Base-by-base conservation (phyloP, 2,113 vertebrate genomes). In the Pedionomus torquatus region DNA sequence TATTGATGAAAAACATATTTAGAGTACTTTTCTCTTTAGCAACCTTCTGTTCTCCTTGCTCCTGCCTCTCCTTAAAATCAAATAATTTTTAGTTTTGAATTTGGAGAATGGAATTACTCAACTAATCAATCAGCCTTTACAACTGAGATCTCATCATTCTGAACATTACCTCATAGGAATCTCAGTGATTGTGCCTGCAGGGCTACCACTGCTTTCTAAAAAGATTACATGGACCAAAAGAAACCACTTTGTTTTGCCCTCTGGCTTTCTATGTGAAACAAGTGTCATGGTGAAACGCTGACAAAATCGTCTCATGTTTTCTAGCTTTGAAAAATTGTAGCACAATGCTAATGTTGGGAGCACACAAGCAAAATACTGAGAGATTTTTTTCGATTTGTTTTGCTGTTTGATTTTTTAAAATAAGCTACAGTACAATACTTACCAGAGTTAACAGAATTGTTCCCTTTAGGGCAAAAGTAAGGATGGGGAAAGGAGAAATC, bases 211-310 rank as follows among this genome's bases (percentile, higher is more conserved):
- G 77, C 95, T 88, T 96, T 93, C 95, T 76, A 30, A 83, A 95
- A 90, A 96, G 78, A 95, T 95, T 94, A 97, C 92, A 95, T 78
- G 83, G 78, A 95, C 96, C 89, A 96, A 95, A 94, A 96, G 85
- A 96, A 97, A 95, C 74, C 71, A 95, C 88, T 96, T 86, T 97
- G 86, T 94, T 97, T 97, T 97, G 91, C 94, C 96, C 96, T 98
- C 95, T 97, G 95, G 96, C 96, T 97, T 96, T 96, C 80, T 78
- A 7, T 74, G 87, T 95, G 91, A 91, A 96, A 93, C 95, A 95
- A 93, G 87, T 85, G 84, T 95, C 92, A 94, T 21, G 15, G 93
- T 92, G 94, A 97, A 96, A 96, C 71, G 93, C 89, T 94, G 92
- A 97, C 93, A 97, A 95, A 95, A 95, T 57, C 71, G 57, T 95